A percentile compares a stretch with the other conserved stretches of the same genome.
Conservation (phyloP, 2,888 invertebrate species). For the Scaptomyza polygonia region DNA sequence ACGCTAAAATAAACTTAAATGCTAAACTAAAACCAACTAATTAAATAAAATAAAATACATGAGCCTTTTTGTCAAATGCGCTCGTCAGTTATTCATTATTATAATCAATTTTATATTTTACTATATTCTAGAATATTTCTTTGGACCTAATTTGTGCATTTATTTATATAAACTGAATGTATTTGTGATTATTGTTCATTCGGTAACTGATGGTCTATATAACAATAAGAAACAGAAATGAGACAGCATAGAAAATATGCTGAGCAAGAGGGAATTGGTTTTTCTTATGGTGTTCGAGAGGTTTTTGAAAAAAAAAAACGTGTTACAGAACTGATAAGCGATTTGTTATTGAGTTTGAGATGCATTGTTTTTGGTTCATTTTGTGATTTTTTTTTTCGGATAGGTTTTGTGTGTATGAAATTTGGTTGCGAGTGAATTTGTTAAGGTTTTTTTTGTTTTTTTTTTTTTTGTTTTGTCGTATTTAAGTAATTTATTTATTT, state of each 20-base stretch:
- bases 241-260: slow-evolving; percentile 26
- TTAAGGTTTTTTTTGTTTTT: background rate
- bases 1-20: slow-evolving; percentile 12
- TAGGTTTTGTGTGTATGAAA: slow-evolving; percentile 4
- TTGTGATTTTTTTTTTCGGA: slow-evolving; percentile 22
- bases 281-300: no score
- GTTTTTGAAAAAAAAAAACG: slow-evolving; percentile 7
- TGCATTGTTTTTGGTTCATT: slow-evolving; percentile 22
- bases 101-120: slow-evolving; percentile 4
- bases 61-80: slow-evolving; percentile 54
- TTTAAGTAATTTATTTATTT: background rate
- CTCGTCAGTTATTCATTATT: slow-evolving; percentile 8
- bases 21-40: slow-evolving; percentile 36
- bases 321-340: slow-evolving; percentile 54
- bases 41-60: slow-evolving; percentile 16
- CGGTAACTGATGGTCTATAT: slow-evolving; percentile 12
- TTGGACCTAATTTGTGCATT: slow-evolving; percentile 65
- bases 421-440: slow-evolving; percentile 6
- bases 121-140: slow-evolving; percentile 10
- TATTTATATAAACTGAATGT: slow-evolving; percentile 50
- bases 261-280: slow-evolving; percentile 17
- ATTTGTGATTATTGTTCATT: background rate
- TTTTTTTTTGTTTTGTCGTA: background rate
- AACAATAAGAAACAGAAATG: slow-evolving; percentile 22
- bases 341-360: slow-evolving; percentile 46